A percentile compares a stretch with the other conserved stretches of the same genome.
Evolutionary conservation across 1,140 invertebrate species (phyloP).

Genomic region (Archegozetes longisetosus): DNA sequence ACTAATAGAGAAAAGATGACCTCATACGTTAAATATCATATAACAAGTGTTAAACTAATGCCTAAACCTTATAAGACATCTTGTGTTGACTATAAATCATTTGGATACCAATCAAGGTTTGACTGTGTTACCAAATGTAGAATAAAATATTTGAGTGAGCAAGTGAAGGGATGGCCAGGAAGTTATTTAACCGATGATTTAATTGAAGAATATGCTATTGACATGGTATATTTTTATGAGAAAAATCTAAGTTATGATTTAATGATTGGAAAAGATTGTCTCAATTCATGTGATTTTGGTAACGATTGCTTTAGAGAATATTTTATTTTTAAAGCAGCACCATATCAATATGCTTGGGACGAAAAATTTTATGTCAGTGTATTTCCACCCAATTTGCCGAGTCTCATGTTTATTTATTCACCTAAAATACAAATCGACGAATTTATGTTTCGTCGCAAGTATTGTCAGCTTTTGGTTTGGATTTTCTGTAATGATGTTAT

Average conservation of each 20-base stretch:
- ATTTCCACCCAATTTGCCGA: background rate
- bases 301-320: background rate
- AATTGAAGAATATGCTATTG: background rate
- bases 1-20: background rate
- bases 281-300: background rate
- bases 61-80: background rate
- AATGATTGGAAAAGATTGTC: background rate
- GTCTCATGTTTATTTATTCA: background rate
- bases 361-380: background rate
- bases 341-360: background rate
- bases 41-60: background rate
- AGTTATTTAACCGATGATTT: background rate
- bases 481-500: background rate
- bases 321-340: background rate
- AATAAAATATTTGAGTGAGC: background rate
- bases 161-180: background rate
- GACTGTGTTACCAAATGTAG: background rate
- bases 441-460: background rate
- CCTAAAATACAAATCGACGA: background rate
- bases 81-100: background rate
- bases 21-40: background rate
- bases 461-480: background rate
- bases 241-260: background rate
- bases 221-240: background rate
- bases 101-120: background rate